Base-by-base conservation (phyloP, 2,113 vertebrate genomes). In the Pachycephala philippinensis region DNA sequence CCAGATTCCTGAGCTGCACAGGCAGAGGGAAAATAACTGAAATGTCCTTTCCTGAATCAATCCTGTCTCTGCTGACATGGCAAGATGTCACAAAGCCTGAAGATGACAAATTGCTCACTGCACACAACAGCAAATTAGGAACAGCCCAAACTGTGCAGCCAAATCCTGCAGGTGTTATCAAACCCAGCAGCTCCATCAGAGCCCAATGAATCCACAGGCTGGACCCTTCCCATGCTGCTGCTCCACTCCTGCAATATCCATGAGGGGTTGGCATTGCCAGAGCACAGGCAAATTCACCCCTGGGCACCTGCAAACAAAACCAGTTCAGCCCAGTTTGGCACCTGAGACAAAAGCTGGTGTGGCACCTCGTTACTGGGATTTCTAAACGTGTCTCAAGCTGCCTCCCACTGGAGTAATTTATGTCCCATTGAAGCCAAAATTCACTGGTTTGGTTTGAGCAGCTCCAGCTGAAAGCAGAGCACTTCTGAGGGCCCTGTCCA, bases 31-130 rank as follows among this genome's bases (percentile, higher is more conserved):
- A 95, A 96, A 96, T 52, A 94, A 92, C 77, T 72, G 63, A 87
- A 95, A 93, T 76, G 74, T 79, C 88, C 77, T 85, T 89, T 95
- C 80, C 86, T 28, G 77, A 89, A 91, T 95, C 77, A 90, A 75
- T 83, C 70, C 79, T 74, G 70, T 64, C 85, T 87, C 80, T 96
- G 77, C 88, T 94, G 89, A 91, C 80, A 52, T 13, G 70, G 87
- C 50, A 81, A 93, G 42, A 71, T 1, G 9, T 89, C 92, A 91
- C 50, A 45, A 59, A 89, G 83, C n/a, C 70, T n/a, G 37, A 78
- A 33, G 80, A 63, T 56, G 93, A 89, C 68, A 70, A 85, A 89
- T 15, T 72, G 80, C 50, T 70, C n/a, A 52, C 39, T 63, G 63
- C 40, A 84, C 39, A 60, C 4, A 5, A 22, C 68, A 91, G 88